These are phyloP conservation scores for Drosophila parabipectinata DNA, from an alignment of 1,140 invertebrate species.

Conservation along the genomic window DNA sequence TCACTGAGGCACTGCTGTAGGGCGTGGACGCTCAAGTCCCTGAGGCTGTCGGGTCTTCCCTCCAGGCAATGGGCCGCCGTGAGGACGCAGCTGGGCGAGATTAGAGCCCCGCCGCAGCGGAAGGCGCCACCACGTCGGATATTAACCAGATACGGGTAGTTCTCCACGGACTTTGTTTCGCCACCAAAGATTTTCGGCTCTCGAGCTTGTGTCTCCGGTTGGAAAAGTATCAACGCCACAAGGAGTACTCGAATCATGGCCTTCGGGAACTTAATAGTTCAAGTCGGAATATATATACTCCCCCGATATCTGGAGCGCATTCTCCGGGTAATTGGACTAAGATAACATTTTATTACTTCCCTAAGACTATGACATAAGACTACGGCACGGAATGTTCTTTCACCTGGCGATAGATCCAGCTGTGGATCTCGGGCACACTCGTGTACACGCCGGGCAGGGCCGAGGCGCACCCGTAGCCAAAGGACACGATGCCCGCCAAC, in stretches of 20 bases:
- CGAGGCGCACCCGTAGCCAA: slow-evolving; percentile 51
- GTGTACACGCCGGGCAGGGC: slow-evolving; percentile 61
- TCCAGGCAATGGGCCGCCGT: slow-evolving; percentile 72
- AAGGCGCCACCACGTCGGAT: slow-evolving; percentile 39
- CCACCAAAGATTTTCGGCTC: slow-evolving; percentile 52
- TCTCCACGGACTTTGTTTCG: neutral
- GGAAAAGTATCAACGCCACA: slow-evolving; percentile 11
- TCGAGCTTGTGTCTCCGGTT: neutral
- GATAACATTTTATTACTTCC: slow-evolving; percentile 52
- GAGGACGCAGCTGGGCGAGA: slow-evolving; percentile 69
- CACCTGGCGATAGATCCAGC: slow-evolving; percentile 46
- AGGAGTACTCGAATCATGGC: slow-evolving; percentile 22
- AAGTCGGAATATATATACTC: neutral
- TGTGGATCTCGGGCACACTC: slow-evolving; percentile 51
- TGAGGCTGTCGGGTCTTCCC: neutral
- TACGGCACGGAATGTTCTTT: slow-evolving; percentile 22
- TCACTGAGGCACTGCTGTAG: slow-evolving; percentile 55
- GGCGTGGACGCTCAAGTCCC: slow-evolving; percentile 46
- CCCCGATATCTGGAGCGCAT: slow-evolving; percentile 18
- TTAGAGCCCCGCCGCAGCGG: slow-evolving; percentile 56
- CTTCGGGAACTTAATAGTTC: neutral
- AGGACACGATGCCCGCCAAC: slow-evolving; percentile 60
- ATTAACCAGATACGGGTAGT: slow-evolving; percentile 62
- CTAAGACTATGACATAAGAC: slow-evolving; percentile 7
- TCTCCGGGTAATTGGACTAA: slow-evolving; percentile 56